Base-by-base conservation (phyloP, 2,113 vertebrate genomes). In the Vanacampus margaritifer region DNA sequence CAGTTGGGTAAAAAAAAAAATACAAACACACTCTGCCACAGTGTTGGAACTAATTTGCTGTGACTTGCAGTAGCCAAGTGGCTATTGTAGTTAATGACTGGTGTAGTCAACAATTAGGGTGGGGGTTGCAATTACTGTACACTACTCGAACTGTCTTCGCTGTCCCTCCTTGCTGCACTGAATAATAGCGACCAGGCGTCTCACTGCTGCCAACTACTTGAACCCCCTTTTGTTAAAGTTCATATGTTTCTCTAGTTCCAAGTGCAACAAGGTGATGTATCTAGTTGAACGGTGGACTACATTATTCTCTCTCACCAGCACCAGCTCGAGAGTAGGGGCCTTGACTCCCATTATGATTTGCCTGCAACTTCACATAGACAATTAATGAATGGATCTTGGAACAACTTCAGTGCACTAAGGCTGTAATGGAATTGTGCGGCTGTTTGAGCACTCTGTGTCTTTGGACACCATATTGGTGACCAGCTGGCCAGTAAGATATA, bases 1-100 rank as follows among this genome's bases (percentile, higher is more conserved):
- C 61, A 54, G 48, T 54, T 57, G 28, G 26, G 43, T 59, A 21
- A 26, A 45, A 56, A 73, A 21, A 26, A 45, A 51, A 73, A 78
- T 68, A 28, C 65, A 72, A 68, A 35, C 51, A 68, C 73, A 79
- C 83, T 80, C 79, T 84, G 83, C 83, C 86, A 82, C 81, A 84
- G 69, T 78, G 80, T 74, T 74, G 78, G 84, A 89, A 89, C 84
- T 92, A 88, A 92, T 92, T 91, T 92, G 88, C 89, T 90, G 81
- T 90, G 90, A 90, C 89, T 92, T 32, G 86, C 86, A 87, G 82
- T 89, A 86, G 88, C 88, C 90, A 86, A 89, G 81, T 86, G 88
- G 89, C 90, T 91, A 89, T 93, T 92, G 91, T 91, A 91, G 85
- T 91, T 91, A 91, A 93, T 92, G 89, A 91, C 89, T 89, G 88